Evolutionary conservation across 2,888 invertebrate species (phyloP).

Genomic region (Pseudoips prasinana): DNA sequence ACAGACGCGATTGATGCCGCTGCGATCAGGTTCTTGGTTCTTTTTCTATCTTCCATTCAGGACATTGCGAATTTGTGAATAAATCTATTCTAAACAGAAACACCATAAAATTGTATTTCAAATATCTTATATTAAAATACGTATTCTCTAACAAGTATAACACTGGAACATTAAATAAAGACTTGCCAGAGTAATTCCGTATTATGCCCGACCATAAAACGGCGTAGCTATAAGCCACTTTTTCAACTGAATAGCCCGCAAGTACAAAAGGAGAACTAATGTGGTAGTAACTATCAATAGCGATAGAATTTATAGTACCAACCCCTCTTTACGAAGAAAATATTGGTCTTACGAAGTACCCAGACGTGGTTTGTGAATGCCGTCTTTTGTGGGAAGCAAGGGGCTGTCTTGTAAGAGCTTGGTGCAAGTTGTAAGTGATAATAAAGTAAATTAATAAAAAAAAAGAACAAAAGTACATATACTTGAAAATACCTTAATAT

Average conservation of each 20-base stretch:
- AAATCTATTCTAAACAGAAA: too few species aligned
- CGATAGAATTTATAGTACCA: conserved; percentile 71
- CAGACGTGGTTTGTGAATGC: conserved; percentile 73
- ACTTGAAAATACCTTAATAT: too few species aligned
- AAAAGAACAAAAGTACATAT: background rate
- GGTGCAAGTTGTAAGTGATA: conserved; percentile 23
- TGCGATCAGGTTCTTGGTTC: too few species aligned
- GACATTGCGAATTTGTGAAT: too few species aligned
- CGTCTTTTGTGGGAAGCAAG: conserved; percentile 58
- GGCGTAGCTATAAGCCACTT: conserved; percentile 56
- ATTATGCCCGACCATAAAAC: conserved; percentile 40
- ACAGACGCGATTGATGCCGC: too few species aligned
- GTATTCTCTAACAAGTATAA: background rate
- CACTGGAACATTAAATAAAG: conserved; percentile 5
- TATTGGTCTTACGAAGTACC: conserved; percentile 78
- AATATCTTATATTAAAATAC: too few species aligned
- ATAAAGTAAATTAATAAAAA: background rate
- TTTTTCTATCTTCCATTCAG: too few species aligned
- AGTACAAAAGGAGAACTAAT: conserved; percentile 75
- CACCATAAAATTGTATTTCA: too few species aligned
- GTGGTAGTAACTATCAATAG: conserved; percentile 77
- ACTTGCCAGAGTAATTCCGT: conserved; percentile 13
- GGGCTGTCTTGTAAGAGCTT: conserved; percentile 28
- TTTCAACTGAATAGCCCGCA: conserved; percentile 63
- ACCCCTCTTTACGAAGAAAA: conserved; percentile 73